Evolutionary conservation across 2,888 invertebrate species (phyloP), one percentile per base, ranked within the genome.

Genomic region (Cybosia mesomella): DNA sequence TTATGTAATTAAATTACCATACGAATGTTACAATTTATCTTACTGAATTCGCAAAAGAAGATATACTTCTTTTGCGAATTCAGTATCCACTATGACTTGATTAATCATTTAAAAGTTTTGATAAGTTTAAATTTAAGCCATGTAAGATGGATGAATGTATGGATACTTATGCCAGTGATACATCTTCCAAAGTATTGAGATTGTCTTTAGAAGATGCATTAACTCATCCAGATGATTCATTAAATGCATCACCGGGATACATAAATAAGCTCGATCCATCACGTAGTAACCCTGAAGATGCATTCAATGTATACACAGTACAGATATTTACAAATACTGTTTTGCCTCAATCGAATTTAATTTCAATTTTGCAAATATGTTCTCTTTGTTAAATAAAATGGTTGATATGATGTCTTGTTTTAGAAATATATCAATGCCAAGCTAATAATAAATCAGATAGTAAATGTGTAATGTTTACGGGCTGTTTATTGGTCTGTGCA

Each of bases 211-310:
- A 60, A 70, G 68, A 72, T 71, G 74, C 81, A 80, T 75, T 77
- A 69, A 72, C 75, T 80, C 75, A 77, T 75, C 34, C 59, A 70
- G 68, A 74, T 80, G 80, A 80, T 79, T 80, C 79, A 79, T 67
- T 75, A 61, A 75, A 73, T 74, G 75, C 69, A 21, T 54, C 57
- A 76, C 57, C 66, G 62, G 63, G 61, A 72, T 70, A 72, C 70
- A 74, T 58, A 76, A 74, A 77, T 79, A 80, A 70, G 67, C 54
- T 59, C 58, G 34, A 54, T 63, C 28, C 66, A 65, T 10, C 10
- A 18, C 32, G 32, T 32, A 28, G 2, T 18, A 22, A 28, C 10
- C 21, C 11, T 32, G 49, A 22, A 34, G 18, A 22, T n/a, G 28
- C 55, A 8, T 39, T 36, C 15, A 55, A 28, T n/a, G 15, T 39